Evolutionary conservation across 2,888 invertebrate genomes (phyloP), one percentile per base, ranked within the genome.

Genomic region (Parascotia fuliginaria): DNA sequence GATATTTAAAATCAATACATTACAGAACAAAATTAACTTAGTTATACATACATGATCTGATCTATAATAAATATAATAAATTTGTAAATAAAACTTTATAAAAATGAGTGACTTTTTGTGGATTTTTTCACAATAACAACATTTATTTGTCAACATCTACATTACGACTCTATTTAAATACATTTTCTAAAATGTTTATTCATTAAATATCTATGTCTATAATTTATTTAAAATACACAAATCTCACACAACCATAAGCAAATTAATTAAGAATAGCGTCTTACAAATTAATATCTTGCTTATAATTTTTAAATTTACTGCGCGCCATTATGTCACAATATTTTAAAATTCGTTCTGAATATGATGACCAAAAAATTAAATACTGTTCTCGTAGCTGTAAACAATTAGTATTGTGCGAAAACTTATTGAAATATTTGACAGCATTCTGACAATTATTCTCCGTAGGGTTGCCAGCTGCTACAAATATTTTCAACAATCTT

Each of bases 1-100:
- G 63, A 70, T 62, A 63, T 55, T 60, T 44, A 66, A 70, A 73
- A 69, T 59, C 19, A 66, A 72, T 60, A 55, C 9, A 47, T n/a
- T 60, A 55, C 37, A 64, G 58, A n/a, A 70, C 37, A 67, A 68
- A 67, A 70, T 55, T 61, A 65, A 66, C 41, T 65, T 58, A 65
- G 19, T 19, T 36, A 36, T 19, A 19, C 60, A 48, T 37, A 39
- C 5, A 49, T 48, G 43, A 28, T 42, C 46, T 59, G 44, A 51
- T 65, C 47, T 38, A 41, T 12, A 52, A 22, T 13, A 41, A 32
- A 44, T 45, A 43, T 22, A 22, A 48, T 39, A 29, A 45, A 29
- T 5, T 38, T 24, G 28, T 13, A 41, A 42, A 46, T 55, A 55
- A 64, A 64, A 55, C 53, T 53, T 48, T 57, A 43, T 38, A 52